Percentiles rank a stretch among this genome's conserved stretches.
phyloP scores from a whole-genome alignment of 2,888 invertebrate species.

The Phoenoteleia sp. region DNA sequence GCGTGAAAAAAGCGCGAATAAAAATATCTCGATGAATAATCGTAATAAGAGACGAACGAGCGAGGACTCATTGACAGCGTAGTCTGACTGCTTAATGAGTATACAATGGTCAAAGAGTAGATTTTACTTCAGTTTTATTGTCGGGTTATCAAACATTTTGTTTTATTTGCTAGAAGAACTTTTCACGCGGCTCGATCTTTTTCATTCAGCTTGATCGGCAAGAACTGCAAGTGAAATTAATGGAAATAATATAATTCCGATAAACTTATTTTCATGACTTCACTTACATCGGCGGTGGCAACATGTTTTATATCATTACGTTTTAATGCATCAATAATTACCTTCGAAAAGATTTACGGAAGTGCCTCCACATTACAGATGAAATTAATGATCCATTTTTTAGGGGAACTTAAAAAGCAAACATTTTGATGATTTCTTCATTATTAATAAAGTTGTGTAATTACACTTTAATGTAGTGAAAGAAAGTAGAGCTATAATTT shows the following conservation, averaged over 20 bases:
- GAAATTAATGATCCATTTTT: too few species aligned
- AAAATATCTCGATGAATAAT: constrained; percentile 59
- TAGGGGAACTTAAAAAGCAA: too few species aligned
- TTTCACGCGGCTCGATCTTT: neutral
- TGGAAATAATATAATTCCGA: constrained; percentile 20
- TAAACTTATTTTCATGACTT: constrained; percentile 21
- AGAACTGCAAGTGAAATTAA: constrained; percentile 34
- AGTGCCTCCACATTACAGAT: too few species aligned
- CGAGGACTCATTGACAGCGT: constrained; percentile 37
- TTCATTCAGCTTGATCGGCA: neutral
- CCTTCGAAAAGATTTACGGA: neutral
- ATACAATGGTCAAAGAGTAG: constrained; percentile 39
- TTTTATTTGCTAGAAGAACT: constrained; percentile 27
- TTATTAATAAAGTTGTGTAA: too few species aligned
- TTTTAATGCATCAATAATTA: constrained; percentile 14
- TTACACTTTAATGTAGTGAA: too few species aligned
- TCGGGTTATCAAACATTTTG: constrained; percentile 31
- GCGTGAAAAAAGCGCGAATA: constrained; percentile 25
- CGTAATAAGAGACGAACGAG: constrained; percentile 26
- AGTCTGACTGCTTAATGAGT: constrained; percentile 37
- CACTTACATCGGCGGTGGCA: neutral
- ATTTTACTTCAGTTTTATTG: constrained; percentile 36
- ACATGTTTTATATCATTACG: too few species aligned
- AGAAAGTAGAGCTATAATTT: too few species aligned
- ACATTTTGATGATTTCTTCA: too few species aligned